Percentiles rank a stretch among this genome's conserved stretches.
Evolutionary conservation across 2,797 vertebrate species (phyloP).

Genomic region (Furcifer pardalis): DNA sequence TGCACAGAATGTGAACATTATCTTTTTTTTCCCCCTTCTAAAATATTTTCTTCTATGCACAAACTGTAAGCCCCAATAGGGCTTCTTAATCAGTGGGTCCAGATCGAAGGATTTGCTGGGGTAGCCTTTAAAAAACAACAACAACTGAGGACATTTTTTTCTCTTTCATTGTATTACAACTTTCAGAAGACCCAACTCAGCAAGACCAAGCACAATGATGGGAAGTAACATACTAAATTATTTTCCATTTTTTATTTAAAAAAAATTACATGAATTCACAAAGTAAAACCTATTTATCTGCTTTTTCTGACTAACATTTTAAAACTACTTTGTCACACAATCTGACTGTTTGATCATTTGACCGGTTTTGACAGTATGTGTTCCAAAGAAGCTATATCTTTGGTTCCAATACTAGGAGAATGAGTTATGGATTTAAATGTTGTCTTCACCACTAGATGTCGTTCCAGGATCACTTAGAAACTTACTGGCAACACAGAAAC

Average conservation of each 20-base stretch:
- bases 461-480: not conserved
- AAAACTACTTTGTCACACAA: not conserved
- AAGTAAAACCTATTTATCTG: too few species aligned
- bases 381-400: not conserved
- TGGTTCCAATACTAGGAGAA: not conserved
- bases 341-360: not conserved
- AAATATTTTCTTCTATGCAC: not conserved
- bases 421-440: not conserved
- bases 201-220: too few species aligned
- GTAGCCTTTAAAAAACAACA: too few species aligned
- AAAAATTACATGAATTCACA: not conserved
- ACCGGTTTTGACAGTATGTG: not conserved
- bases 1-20: not conserved
- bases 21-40: not conserved
- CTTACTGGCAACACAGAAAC: not conserved
- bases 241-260: not conserved
- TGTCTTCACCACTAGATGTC: conserved; percentile 24
- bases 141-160: too few species aligned
- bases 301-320: not conserved
- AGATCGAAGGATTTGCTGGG: not conserved
- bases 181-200: too few species aligned
- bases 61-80: not conserved
- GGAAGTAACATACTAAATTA: too few species aligned
- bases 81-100: not conserved
- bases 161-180: too few species aligned